Base-by-base conservation (phyloP, 2,797 vertebrate species). In the Sebastes minor region DNA sequence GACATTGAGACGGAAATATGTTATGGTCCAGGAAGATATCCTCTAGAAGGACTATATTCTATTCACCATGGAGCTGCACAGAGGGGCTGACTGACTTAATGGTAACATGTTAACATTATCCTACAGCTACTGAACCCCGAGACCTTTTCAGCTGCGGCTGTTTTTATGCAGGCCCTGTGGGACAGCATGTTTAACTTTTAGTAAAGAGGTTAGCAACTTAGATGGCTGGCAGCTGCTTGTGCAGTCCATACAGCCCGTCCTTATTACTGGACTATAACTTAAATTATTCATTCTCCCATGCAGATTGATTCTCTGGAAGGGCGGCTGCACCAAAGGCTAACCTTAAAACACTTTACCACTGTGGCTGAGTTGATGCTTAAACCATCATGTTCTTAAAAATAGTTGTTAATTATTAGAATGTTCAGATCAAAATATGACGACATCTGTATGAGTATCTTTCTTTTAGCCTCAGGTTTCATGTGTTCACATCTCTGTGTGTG, bases 71-170 rank as follows among this genome's bases (percentile, higher is more conserved):
- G 33, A 70, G 35, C 56, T 18, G 23, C 56, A 65, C 60, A 76
- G 66, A 73, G n/a, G 28, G 10, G 55, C 55, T 49, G n/a, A 67
- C 49, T 56, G n/a, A 67, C 53, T 91, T 89, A 66, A 87, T 83
- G 71, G 75, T 77, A 76, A 61, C 74, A 77, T 52, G 61, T 90
- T 84, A 86, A 92, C 86, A 91, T 89, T 85, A 89, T 86, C 87
- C 76, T 72, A 66, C 60, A 88, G 85, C 87, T 76, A 81, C 52
- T 76, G 83, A 88, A 89, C 88, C 74, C 67, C 57, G 30, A 83
- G 77, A 88, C 79, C 84, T 88, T 81, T 76, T 74, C 67, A 82
- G 80, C 73, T 83, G 63, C 78, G 71, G 77, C 63, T 76, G 76
- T 65, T 87, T 92, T 86, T 75, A 93, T 86, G 83, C 75, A 76